Evolutionary conservation across 2,888 invertebrate genomes (phyloP).

Genomic region (Epistrophella euchroma): DNA sequence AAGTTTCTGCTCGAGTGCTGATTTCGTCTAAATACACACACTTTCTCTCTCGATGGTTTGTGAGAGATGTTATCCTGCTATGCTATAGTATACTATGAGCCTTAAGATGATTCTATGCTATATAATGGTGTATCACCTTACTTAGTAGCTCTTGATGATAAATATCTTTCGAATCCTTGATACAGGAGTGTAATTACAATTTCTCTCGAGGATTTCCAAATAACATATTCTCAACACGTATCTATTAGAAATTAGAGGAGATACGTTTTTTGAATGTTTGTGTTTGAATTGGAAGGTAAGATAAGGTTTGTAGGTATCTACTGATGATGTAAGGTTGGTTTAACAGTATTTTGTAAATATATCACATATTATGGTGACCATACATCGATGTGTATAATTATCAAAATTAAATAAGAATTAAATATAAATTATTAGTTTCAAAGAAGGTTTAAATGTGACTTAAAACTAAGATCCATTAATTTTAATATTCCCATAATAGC

Average conservation of each 20-base stretch:
- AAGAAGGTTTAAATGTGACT: no score
- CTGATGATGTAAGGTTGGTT: not conserved
- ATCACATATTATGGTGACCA: not conserved
- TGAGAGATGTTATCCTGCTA: conserved; percentile 18
- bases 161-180: conserved; percentile 51
- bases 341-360: conserved; percentile 6
- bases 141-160: conserved; percentile 38
- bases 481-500: no score
- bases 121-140: conserved; percentile 47
- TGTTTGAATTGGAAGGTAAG: not conserved
- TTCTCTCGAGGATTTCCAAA: conserved; percentile 41
- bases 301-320: not conserved
- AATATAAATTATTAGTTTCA: no score
- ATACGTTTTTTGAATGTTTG: conserved; percentile 17
- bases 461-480: no score
- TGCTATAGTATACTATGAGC: not conserved
- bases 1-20: conserved; percentile 59
- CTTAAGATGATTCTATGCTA: conserved; percentile 1
- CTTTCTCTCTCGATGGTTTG: not conserved
- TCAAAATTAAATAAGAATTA: no score
- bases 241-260: conserved; percentile 35
- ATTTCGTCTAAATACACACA: conserved; percentile 11
- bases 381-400: no score
- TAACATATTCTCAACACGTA: conserved; percentile 65
- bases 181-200: conserved; percentile 52